Evolutionary conservation across 2,888 invertebrate genomes (phyloP).

Genomic region (Gerosis bhagava): DNA sequence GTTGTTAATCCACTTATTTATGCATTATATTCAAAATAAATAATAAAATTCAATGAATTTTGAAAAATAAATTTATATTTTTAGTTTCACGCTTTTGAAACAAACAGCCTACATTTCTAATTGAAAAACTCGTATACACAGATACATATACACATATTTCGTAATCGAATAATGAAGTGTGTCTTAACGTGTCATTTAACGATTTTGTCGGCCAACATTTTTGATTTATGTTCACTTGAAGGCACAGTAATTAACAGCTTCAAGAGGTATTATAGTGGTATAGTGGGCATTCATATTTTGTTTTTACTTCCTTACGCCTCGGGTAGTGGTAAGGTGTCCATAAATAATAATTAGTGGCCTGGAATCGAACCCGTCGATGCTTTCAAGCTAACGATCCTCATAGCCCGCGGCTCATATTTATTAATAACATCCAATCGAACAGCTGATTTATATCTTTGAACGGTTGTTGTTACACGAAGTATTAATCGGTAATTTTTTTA

Average conservation of each 20-base stretch:
- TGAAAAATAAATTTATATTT: neutral
- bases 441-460: slow-evolving; percentile 58
- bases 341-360: slow-evolving; percentile 68
- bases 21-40: too few species aligned
- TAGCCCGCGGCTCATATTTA: slow-evolving; percentile 59
- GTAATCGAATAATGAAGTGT: slow-evolving; percentile 18
- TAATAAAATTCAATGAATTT: too few species aligned
- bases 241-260: slow-evolving; percentile 31
- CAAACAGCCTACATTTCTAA: slow-evolving; percentile 6
- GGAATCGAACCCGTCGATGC: slow-evolving; percentile 57
- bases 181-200: slow-evolving; percentile 22
- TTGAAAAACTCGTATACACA: slow-evolving; percentile 14
- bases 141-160: neutral
- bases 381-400: slow-evolving; percentile 58
- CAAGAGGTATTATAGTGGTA: slow-evolving; percentile 9
- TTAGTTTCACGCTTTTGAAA: neutral
- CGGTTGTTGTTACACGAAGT: slow-evolving; percentile 20
- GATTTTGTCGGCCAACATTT: slow-evolving; percentile 17
- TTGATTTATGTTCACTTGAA: slow-evolving; percentile 21
- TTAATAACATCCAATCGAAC: slow-evolving; percentile 54
- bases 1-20: too few species aligned
- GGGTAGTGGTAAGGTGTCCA: slow-evolving; percentile 53
- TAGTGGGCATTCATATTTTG: slow-evolving; percentile 30
- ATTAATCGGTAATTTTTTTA: slow-evolving; percentile 18
- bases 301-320: slow-evolving; percentile 48